Evolutionary conservation across 2,888 invertebrate species (phyloP).

Genomic region (Callosobruchus maculatus): DNA sequence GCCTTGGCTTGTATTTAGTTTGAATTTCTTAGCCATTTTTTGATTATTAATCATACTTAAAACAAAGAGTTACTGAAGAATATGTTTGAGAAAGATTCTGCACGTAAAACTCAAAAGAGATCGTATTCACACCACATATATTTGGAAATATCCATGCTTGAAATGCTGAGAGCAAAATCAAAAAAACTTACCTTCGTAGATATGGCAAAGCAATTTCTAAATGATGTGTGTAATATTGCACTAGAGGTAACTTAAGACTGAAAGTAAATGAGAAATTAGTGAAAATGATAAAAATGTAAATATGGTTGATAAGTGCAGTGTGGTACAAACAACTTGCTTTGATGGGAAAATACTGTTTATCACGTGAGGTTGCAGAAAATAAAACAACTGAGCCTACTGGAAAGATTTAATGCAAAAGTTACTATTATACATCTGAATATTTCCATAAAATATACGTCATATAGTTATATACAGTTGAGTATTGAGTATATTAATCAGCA

Average conservation of each 20-base stretch:
- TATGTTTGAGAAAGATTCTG: too few relatives aligned
- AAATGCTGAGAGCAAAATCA: slow-evolving; percentile 1
- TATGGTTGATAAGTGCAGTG: slow-evolving; percentile 4
- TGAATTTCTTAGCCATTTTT: too few relatives aligned
- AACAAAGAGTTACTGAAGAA: too few relatives aligned
- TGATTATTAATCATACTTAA: too few relatives aligned
- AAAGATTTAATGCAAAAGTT: slow-evolving; percentile 19
- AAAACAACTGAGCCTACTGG: slow-evolving; percentile 13
- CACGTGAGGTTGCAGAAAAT: slow-evolving; percentile 7
- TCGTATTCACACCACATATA: neutral
- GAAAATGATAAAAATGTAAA: slow-evolving; percentile 29
- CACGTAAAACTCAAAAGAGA: neutral
- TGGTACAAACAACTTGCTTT: neutral
- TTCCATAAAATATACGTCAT: slow-evolving; percentile 16
- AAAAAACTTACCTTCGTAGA: slow-evolving; percentile 30
- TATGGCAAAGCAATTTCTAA: slow-evolving; percentile 30
- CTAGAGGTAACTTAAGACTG: slow-evolving; percentile 53
- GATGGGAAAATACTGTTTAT: neutral
- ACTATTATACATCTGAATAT: slow-evolving; percentile 15
- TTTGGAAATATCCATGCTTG: neutral
- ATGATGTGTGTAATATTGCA: slow-evolving; percentile 34
- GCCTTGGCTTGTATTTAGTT: too few relatives aligned
- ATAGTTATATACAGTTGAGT: slow-evolving; percentile 3
- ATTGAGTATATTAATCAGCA: neutral
- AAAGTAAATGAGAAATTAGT: slow-evolving; percentile 48